phyloP scores from a whole-genome alignment of 2,113 vertebrate genomes.

The Gopherus flavomarginatus region DNA sequence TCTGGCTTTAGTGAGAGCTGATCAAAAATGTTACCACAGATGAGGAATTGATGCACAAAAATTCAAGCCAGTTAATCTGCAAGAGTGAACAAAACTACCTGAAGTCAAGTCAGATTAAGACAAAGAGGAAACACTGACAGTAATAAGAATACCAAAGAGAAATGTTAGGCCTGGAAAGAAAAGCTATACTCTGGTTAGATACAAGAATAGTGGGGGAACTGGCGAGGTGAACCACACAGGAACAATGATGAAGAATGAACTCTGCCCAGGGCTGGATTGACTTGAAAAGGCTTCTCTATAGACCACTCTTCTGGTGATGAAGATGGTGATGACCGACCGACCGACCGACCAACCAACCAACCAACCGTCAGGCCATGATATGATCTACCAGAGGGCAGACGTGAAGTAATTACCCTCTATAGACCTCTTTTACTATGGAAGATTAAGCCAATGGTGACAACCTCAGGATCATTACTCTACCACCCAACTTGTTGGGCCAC shows the following conservation, averaged over 20 bases:
- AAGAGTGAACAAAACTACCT: slow-evolving; percentile 63
- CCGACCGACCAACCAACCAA: too few species aligned
- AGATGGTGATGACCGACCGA: neutral
- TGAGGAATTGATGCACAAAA: slow-evolving; percentile 58
- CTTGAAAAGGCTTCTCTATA: neutral
- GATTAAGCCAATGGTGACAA: neutral
- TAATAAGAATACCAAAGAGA: slow-evolving; percentile 58
- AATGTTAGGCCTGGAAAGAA: slow-evolving; percentile 39
- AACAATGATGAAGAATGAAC: neutral
- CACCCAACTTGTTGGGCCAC: neutral
- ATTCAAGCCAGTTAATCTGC: slow-evolving; percentile 52
- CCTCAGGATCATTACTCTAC: neutral
- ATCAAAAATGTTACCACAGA: slow-evolving; percentile 70
- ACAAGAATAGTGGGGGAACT: neutral
- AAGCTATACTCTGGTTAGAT: neutral
- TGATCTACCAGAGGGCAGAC: neutral
- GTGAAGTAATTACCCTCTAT: neutral
- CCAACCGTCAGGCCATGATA: rapidly evolving
- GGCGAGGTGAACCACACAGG: neutral
- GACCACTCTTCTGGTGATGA: neutral
- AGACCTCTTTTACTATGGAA: neutral
- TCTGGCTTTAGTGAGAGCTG: slow-evolving; percentile 42
- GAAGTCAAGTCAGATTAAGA: slow-evolving; percentile 54
- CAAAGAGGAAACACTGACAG: slow-evolving; percentile 64
- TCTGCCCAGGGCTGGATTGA: neutral